These are phyloP conservation scores for Drosophila falleni DNA, from an alignment of 2,888 invertebrate genomes.

Conservation along the genomic window DNA sequence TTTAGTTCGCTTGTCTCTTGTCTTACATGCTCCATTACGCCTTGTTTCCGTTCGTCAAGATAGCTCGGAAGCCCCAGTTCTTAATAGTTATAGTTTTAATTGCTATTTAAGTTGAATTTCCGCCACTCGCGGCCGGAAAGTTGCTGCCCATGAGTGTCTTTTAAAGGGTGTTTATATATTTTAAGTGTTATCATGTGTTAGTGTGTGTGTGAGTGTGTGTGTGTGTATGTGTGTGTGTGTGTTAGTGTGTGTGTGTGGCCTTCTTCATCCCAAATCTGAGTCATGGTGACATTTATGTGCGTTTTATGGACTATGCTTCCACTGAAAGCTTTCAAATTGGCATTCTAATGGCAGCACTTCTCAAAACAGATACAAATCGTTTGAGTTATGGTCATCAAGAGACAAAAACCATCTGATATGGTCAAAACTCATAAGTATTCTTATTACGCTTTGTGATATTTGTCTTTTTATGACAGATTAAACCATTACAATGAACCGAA, in stretches of 20 bases:
- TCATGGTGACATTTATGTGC: conserved; percentile 78
- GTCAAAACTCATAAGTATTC: conserved; percentile 72
- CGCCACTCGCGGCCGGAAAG: conserved; percentile 69
- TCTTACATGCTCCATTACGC: conserved; percentile 77
- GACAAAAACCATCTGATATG: conserved; percentile 65
- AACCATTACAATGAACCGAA: conserved; percentile 50
- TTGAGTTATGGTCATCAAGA: conserved; percentile 66
- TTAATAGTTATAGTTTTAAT: conserved; percentile 76
- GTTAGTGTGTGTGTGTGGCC: conserved; percentile 59
- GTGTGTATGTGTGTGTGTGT: conserved; percentile 52
- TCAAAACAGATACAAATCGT: conserved; percentile 79
- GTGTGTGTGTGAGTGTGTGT: conserved; percentile 12
- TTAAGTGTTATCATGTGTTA: conserved; percentile 18
- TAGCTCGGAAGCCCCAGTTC: conserved; percentile 52
- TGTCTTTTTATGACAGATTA: conserved; percentile 50
- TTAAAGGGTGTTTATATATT: conserved; percentile 38
- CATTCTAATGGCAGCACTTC: conserved; percentile 80
- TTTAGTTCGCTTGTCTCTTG: conserved; percentile 41
- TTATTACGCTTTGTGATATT: conserved; percentile 38
- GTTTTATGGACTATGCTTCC: conserved; percentile 78
- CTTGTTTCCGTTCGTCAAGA: conserved; percentile 70
- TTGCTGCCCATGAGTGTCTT: conserved; percentile 37
- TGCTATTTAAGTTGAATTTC: conserved; percentile 78
- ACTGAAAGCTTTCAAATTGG: conserved; percentile 74
- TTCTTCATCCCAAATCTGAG: conserved; percentile 53